These are phyloP conservation scores for Zaprionus lachaisei DNA, from an alignment of 1,140 invertebrate genomes.

Conservation along the genomic window DNA sequence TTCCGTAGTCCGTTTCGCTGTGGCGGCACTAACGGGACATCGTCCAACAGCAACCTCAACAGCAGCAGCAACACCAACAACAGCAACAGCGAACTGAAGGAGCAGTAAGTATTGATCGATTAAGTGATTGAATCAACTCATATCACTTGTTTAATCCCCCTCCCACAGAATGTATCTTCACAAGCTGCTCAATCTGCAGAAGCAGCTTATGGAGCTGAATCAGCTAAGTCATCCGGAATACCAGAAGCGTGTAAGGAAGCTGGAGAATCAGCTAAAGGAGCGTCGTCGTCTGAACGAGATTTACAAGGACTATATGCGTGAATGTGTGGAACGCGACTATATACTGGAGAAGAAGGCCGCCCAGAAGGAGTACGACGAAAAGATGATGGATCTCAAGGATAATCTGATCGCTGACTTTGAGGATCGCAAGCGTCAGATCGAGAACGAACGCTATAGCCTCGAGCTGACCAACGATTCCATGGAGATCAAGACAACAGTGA, in stretches of 20 bases:
- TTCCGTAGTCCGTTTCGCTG: constrained; percentile 87
- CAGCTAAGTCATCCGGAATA: constrained; percentile 95
- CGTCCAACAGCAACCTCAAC: constrained; percentile 43
- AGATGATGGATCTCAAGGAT: constrained; percentile 95
- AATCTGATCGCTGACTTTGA: constrained; percentile 96
- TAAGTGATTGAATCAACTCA: not conserved
- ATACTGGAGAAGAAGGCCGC: constrained; percentile 94
- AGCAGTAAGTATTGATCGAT: constrained; percentile 89
- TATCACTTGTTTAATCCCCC: not conserved
- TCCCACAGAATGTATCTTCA: constrained; percentile 95
- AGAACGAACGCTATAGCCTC: constrained; percentile 93
- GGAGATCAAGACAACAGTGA: constrained; percentile 91
- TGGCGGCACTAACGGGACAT: constrained; percentile 88
- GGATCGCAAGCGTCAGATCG: constrained; percentile 95
- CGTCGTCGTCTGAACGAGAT: constrained; percentile 92
- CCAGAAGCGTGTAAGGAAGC: constrained; percentile 90
- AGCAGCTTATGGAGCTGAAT: constrained; percentile 94
- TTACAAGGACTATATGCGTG: constrained; percentile 92
- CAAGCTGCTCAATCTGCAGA: constrained; percentile 94
- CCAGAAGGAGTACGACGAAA: constrained; percentile 97
- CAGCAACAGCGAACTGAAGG: constrained; percentile 91
- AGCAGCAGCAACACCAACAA: constrained; percentile 53
- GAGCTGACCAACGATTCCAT: constrained; percentile 95
- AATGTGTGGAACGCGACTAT: constrained; percentile 95
- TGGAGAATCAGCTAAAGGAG: constrained; percentile 93